These are phyloP conservation scores for Papilio demoleus DNA, from an alignment of 2,888 invertebrate species.

Conservation along the genomic window DNA sequence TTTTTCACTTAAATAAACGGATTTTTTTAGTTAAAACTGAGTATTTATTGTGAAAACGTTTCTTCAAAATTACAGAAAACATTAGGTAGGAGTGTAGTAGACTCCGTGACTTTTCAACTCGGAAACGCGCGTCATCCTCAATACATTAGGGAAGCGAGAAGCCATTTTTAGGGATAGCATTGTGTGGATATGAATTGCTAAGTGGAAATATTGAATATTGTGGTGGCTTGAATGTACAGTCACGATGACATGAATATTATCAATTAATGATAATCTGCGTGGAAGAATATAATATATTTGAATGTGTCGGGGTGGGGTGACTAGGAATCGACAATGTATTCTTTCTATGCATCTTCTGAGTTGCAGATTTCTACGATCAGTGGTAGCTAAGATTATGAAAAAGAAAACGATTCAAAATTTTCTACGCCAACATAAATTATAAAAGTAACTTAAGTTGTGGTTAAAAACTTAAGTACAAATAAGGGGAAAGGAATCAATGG, in stretches of 20 bases:
- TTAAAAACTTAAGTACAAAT: too few relatives aligned
- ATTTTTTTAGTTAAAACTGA: too few relatives aligned
- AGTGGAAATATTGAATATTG: constrained; percentile 6
- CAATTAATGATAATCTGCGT: not conserved
- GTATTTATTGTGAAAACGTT: not conserved
- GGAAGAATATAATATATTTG: too few relatives aligned
- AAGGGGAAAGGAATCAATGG: too few relatives aligned
- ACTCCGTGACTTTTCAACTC: constrained; percentile 20
- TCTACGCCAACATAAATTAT: too few relatives aligned
- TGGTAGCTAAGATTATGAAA: too few relatives aligned
- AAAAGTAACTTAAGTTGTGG: too few relatives aligned
- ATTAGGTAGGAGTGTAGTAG: constrained; percentile 10
- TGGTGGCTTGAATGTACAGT: constrained; percentile 1
- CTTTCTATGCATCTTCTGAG: too few relatives aligned
- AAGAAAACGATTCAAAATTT: too few relatives aligned
- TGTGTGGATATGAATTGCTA: constrained; percentile 13
- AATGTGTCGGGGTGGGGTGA: too few relatives aligned
- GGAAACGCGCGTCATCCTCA: constrained; percentile 28
- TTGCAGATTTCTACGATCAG: too few relatives aligned
- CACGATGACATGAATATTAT: not conserved
- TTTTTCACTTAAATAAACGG: not conserved
- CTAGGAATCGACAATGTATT: too few relatives aligned
- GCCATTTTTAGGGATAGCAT: constrained; percentile 14
- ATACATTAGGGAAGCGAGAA: constrained; percentile 17
- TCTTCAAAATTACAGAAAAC: not conserved